Conservation (phyloP, 1,140 invertebrate species). For the Ylistrum balloti region DNA sequence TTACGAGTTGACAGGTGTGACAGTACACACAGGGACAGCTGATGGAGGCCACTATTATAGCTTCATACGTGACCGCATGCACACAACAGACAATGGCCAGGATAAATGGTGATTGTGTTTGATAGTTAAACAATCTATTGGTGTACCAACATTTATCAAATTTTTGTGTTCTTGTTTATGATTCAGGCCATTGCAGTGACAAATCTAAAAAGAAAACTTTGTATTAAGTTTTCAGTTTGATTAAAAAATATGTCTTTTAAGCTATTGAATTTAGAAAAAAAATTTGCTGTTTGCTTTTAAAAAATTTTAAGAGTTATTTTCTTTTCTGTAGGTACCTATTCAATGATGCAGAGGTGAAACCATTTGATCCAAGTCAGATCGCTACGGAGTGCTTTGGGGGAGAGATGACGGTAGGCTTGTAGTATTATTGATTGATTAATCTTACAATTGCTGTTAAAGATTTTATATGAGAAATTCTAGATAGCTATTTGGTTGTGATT, state of each 20-base stretch:
- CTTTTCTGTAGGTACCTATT: slow-evolving; percentile 88
- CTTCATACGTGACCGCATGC: slow-evolving; percentile 91
- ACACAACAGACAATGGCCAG: slow-evolving; percentile 82
- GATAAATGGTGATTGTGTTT: slow-evolving; percentile 89
- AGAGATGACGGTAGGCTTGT: slow-evolving; percentile 92
- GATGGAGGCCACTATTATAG: slow-evolving; percentile 98
- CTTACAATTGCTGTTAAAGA: too few relatives aligned
- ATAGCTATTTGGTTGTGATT: background rate
- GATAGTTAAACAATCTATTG: background rate
- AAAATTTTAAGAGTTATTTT: too few relatives aligned
- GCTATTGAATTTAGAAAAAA: too few relatives aligned
- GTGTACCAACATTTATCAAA: background rate
- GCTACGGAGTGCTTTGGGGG: slow-evolving; percentile 98
- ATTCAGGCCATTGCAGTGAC: background rate
- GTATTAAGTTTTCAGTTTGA: too few relatives aligned
- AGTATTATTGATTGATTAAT: background rate
- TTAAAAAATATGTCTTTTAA: too few relatives aligned
- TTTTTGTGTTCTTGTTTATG: background rate
- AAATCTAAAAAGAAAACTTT: background rate
- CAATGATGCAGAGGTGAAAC: slow-evolving; percentile 98
- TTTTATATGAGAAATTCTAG: too few relatives aligned
- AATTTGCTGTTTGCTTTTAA: too few relatives aligned
- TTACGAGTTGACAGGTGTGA: slow-evolving; percentile 97
- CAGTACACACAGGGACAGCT: slow-evolving; percentile 97
- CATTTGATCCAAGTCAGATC: slow-evolving; percentile 96